phyloP scores from a whole-genome alignment of 2,888 invertebrate genomes.

The Agrotis puta region DNA sequence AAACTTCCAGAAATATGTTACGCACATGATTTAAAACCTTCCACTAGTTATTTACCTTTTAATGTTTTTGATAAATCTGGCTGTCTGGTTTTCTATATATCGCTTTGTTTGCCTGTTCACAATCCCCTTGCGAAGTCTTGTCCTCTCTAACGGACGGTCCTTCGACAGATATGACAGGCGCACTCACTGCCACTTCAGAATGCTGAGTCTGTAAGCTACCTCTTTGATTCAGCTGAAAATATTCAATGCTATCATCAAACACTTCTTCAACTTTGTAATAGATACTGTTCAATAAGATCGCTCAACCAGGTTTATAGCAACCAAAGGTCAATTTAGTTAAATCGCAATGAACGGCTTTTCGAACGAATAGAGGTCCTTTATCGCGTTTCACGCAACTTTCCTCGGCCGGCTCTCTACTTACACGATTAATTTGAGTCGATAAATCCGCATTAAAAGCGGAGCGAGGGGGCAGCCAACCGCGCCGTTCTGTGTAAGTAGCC shows the following conservation, averaged over 20 bases:
- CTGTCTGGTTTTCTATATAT: constrained; percentile 6
- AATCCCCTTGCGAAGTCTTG: constrained; percentile 28
- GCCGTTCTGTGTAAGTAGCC: constrained; percentile 84
- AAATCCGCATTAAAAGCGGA: constrained; percentile 90
- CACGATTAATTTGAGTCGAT: constrained; percentile 91
- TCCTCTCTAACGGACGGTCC: constrained; percentile 15
- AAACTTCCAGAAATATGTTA: not conserved
- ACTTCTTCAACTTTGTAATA: constrained; percentile 12
- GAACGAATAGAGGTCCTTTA: constrained; percentile 84
- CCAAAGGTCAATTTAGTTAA: constrained; percentile 80
- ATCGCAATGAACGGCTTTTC: constrained; percentile 81
- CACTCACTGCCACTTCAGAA: constrained; percentile 29
- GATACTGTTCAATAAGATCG: constrained; percentile 38
- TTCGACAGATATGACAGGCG: constrained; percentile 37
- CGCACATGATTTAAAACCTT: not conserved
- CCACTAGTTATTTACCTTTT: not conserved
- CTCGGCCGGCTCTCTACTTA: constrained; percentile 86
- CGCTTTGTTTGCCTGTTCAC: constrained; percentile 32
- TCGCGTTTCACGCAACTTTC: constrained; percentile 89
- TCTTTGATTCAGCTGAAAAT: constrained; percentile 19
- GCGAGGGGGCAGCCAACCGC: constrained; percentile 85
- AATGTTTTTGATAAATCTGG: constrained; percentile 12
- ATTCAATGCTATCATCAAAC: constrained; percentile 17
- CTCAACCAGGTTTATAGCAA: constrained; percentile 69
- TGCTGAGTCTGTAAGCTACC: constrained; percentile 17